Evolutionary conservation across 92 coral and sea anemone species (phyloP).

Genomic region (Palythoa grandiflora): DNA sequence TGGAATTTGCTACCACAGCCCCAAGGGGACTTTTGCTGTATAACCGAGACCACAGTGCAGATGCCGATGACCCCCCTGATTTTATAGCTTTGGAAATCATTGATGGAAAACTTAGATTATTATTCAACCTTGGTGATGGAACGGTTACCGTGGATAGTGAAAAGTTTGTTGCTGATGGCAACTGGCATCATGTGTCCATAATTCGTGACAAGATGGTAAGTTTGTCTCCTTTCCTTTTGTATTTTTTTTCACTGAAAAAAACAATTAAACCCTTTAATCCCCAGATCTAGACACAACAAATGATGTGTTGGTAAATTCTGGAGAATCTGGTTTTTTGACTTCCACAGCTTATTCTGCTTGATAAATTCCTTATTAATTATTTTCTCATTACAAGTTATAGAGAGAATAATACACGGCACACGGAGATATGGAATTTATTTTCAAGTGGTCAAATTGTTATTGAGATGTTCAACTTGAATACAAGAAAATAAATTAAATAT

Average conservation of each 20-base stretch:
- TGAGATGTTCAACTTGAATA: too few species aligned
- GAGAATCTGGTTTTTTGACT: too few species aligned
- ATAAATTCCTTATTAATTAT: too few species aligned
- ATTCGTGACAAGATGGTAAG: conserved; percentile 86
- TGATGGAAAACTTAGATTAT: conserved; percentile 79
- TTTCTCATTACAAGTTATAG: too few species aligned
- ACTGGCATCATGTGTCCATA: conserved; percentile 87
- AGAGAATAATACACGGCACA: too few species aligned
- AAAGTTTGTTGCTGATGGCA: conserved; percentile 81
- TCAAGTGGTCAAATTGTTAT: too few species aligned
- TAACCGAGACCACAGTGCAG: conserved; percentile 64
- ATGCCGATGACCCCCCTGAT: conserved; percentile 70
- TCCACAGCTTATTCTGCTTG: too few species aligned
- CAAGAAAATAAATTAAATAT: too few species aligned
- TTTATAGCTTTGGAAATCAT: conserved; percentile 88
- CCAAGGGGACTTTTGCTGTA: conserved; percentile 78
- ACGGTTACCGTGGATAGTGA: conserved; percentile 68
- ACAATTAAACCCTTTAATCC: neutral
- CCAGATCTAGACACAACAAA: neutral
- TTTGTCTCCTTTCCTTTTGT: neutral
- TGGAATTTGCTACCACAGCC: conserved; percentile 82
- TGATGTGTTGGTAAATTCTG: too few species aligned
- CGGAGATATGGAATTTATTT: too few species aligned
- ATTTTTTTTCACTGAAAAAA: neutral
- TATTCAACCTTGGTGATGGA: conserved; percentile 86